Evolutionary conservation across 2,888 invertebrate species (phyloP).

Genomic region (Hedya salicella): DNA sequence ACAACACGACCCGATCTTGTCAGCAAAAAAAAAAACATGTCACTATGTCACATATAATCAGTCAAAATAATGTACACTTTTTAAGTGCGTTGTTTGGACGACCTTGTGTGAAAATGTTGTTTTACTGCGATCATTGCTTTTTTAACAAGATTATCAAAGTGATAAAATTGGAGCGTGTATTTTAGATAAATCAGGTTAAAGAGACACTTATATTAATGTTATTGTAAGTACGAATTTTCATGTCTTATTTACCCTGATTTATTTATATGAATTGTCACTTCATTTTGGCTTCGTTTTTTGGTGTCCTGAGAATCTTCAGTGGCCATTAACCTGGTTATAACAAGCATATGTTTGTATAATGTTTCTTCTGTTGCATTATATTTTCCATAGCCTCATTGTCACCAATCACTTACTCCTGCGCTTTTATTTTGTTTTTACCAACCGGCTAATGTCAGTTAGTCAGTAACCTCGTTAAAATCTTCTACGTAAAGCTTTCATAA

Average conservation of each 20-base stretch:
- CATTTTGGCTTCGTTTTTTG: not conserved
- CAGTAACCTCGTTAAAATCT: not conserved
- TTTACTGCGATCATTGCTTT: not conserved
- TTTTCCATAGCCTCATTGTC: not conserved
- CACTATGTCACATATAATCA: not conserved
- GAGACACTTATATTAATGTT: no score
- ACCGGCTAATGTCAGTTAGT: not conserved
- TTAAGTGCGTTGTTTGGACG: not conserved
- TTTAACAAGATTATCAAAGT: not conserved
- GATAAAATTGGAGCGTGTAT: slow-evolving; percentile 11
- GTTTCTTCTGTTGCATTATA: not conserved
- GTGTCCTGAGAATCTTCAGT: not conserved
- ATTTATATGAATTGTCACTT: not conserved
- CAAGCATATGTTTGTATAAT: not conserved
- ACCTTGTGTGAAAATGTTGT: not conserved
- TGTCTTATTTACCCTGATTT: slow-evolving; percentile 10
- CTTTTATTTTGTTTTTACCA: not conserved
- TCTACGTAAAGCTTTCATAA: not conserved
- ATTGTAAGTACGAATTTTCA: not conserved
- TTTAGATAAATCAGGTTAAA: slow-evolving; percentile 22
- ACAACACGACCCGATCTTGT: slow-evolving; percentile 13
- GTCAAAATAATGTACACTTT: not conserved
- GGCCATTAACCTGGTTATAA: not conserved
- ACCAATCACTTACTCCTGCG: not conserved
- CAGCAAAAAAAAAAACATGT: slow-evolving; percentile 5